Base-by-base conservation (phyloP, 2,888 invertebrate genomes). In the Muscina levida region DNA sequence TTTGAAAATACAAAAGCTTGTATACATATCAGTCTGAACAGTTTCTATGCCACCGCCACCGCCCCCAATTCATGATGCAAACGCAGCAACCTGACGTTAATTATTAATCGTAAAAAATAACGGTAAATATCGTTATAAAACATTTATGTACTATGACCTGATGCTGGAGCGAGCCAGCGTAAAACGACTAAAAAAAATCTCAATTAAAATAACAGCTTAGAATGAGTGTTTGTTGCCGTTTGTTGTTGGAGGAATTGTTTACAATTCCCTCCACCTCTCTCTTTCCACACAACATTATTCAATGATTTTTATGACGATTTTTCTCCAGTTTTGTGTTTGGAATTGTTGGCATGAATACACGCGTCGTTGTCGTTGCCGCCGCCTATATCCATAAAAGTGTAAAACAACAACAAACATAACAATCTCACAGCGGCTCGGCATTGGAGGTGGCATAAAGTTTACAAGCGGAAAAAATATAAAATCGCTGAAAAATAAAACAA, bases 71-170 rank as follows among this genome's bases (percentile, higher is more conserved):
- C n/a, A n/a, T n/a, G n/a, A n/a, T n/a, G 8, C 31, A 8, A 31
- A 31, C 31, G 31, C 31, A 8, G 31, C 31, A 31, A 8, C 8
- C 4, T 31, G 31, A 31, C 57, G 39, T 57, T 77, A 72, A 74
- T 81, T 81, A 77, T 72, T 19, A 68, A 70, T 74, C 26, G 19
- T 74, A 62, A 73, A 77, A 74, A 57, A 57, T 57, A 62, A 81
- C 74, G 77, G 74, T 72, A 62, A 74, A 68, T 67, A 19, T 56
- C 39, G 53, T 24, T 42, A 42, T 53, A 53, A 68, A 56, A 68
- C 68, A 68, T 68, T 68, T 68, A 11, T 53, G 17, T 53, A 24
- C 31, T 31, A 48, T 44, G 19, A 13, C 22, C 26, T 4, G 48
- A 6, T 19, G 19, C 53, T 53, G 53, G 19, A 22, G 24, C 0